Percentiles rank a stretch among this genome's conserved stretches.
These are phyloP conservation scores for Agraylea sexmaculata DNA, from an alignment of 1,140 invertebrate species.

Conservation along the genomic window DNA sequence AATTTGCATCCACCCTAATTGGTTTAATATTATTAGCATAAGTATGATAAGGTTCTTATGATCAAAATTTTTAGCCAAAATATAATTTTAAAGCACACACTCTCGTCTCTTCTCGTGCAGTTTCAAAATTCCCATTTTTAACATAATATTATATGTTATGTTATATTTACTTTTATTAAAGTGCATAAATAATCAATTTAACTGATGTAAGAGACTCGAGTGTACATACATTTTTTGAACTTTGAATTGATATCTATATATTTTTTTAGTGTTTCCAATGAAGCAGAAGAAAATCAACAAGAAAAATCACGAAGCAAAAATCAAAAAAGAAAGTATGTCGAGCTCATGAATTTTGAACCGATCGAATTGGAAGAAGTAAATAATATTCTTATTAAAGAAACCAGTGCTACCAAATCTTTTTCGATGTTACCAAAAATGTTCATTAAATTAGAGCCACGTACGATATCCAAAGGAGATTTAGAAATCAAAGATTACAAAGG, in stretches of 20 bases:
- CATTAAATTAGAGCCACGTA: slow-evolving; percentile 31
- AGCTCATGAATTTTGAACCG: slow-evolving; percentile 18
- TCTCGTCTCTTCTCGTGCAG: too few species aligned
- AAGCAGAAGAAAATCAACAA: slow-evolving; percentile 1
- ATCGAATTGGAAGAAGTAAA: slow-evolving; percentile 20
- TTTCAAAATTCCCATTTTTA: too few species aligned
- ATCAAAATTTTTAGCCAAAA: too few species aligned
- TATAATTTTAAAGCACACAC: too few species aligned
- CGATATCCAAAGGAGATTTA: slow-evolving; percentile 22
- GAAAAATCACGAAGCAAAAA: slow-evolving; percentile 3
- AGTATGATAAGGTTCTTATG: too few species aligned
- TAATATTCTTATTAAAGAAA: slow-evolving; percentile 17
- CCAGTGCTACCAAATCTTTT: slow-evolving; percentile 22
- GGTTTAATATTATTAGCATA: too few species aligned
- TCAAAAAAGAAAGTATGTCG: slow-evolving; percentile 6
- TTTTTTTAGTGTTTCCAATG: slow-evolving; percentile 3
- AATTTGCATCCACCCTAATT: too few species aligned
- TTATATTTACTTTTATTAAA: too few species aligned
- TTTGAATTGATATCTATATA: background rate
- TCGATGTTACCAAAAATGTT: slow-evolving; percentile 29
- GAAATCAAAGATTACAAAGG: slow-evolving; percentile 28
- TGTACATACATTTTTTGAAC: too few species aligned
- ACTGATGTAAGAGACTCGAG: too few species aligned
- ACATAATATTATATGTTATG: too few species aligned
- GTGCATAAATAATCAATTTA: too few species aligned